Evolutionary conservation across 2,888 invertebrate genomes (phyloP).

Genomic region (Mythimna lalbum): DNA sequence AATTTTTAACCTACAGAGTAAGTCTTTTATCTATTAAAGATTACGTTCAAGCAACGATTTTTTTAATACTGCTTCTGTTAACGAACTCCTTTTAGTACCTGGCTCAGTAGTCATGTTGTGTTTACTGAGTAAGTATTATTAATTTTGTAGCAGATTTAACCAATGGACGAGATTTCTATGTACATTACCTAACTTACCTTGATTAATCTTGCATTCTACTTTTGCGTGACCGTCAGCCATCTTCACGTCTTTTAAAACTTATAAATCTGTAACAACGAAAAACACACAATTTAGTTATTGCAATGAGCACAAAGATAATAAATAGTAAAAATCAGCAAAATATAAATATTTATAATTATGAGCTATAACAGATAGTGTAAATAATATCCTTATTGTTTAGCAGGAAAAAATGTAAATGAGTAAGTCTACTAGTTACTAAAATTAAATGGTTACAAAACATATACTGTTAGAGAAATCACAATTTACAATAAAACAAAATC

Average conservation of each 20-base stretch:
- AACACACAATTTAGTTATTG: constrained; percentile 35
- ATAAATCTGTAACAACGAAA: constrained; percentile 69
- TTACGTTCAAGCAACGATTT: neutral
- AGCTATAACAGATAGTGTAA: neutral
- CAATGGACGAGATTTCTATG: neutral
- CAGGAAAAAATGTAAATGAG: constrained; percentile 8
- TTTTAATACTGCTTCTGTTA: neutral
- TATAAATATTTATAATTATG: neutral
- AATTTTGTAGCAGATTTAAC: neutral
- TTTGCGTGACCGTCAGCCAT: constrained; percentile 72
- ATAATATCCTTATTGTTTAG: constrained; percentile 4
- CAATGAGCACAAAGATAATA: neutral
- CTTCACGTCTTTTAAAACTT: constrained; percentile 52
- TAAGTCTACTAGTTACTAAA: neutral
- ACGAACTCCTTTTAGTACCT: neutral
- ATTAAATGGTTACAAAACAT: too few species aligned
- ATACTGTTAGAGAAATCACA: constrained; percentile 16
- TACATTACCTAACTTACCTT: too few species aligned
- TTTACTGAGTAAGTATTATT: too few species aligned
- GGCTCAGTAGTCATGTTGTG: neutral
- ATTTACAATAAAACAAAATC: constrained; percentile 1
- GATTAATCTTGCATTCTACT: constrained; percentile 69
- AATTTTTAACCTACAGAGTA: too few species aligned
- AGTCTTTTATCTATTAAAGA: neutral
- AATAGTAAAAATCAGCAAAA: neutral